Base-by-base conservation (phyloP, 23 tunicate species). In the Oikopleura dioica region DNA sequence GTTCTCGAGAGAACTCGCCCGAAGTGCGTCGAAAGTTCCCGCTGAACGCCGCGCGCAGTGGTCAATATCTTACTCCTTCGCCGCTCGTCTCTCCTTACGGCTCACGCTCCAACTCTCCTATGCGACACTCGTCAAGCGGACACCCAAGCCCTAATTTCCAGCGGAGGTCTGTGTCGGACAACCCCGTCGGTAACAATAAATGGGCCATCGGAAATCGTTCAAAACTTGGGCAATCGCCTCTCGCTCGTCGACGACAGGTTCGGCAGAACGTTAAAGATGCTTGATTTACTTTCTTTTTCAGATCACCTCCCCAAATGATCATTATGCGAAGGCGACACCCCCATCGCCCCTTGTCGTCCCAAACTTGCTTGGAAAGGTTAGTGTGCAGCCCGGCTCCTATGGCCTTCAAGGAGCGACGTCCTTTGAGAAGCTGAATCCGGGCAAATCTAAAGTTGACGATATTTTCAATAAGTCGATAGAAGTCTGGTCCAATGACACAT, bases 1-100 rank as follows among this genome's bases (percentile, higher is more conserved):
- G 99, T 69, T 94, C 99, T 0, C 68, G 95, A 24, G 99, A 94
- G 67, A 83, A 81, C 78, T 86, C 95, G 38, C 99, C 99, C 29
- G 79, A 86, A 85, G 69, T 83, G 81, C 58, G 51, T 1, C 77
- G 85, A 1, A 79, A 87, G n/a, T 84, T 88, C 33, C 72, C 72
- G 29, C 30, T 63, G 33, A 63, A 63, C 33, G n/a, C n/a, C n/a
- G 30, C 29, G 30, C 72, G 26, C 30, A 63, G 26, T 28, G 30
- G 72, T 63, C 72, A 63, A 28, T 63, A 12, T 63, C 72, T 63
- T 2, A 63, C 72, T 5, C 29, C 72, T 24, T 12, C 30, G 4
- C 72, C 72, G 72, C 26, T 63, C 4, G 72, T 63, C 2, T 12
- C 30, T 63, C 72, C 72, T 4, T 63, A 63, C 26, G 72, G 72